Base-by-base conservation (phyloP, 2,113 vertebrate genomes). In the Calyptommatus sinebrachiatus region DNA sequence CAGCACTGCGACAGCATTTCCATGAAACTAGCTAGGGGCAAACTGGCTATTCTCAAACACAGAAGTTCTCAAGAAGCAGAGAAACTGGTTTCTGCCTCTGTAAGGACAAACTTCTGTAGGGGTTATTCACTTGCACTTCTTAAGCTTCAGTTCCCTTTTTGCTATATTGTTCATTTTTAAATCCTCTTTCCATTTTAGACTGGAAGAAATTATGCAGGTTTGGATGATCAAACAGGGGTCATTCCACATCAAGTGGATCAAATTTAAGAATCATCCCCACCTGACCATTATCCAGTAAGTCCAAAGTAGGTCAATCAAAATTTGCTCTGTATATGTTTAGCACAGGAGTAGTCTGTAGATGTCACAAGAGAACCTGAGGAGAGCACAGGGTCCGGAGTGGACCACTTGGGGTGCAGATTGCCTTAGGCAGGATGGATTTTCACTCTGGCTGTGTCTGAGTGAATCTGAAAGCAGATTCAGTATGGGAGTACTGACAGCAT, bases 1-100 rank as follows among this genome's bases (percentile, higher is more conserved):
- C n/a, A n/a, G 48, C 66, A 78, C 76, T 78, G 66, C 76, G 45
- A 66, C 48, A 78, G 31, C 22, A 20, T 70, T 69, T 77, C 76
- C 66, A 57, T 69, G 48, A 28, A 70, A 60, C 48, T 69, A 60
- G 48, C 76, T 78, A 21, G 10, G 24, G n/a, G 48, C 66, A 68
- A 68, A 68, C 46, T 9, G 28, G 10, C 28, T 68, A 31, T 26
- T 7, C 31, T 26, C 31, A 24, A 29, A 24, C 1, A 48, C 2
- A 77, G 46, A 53, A 35, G 10, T 57, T 77, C 48, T 69, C 14
- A 6, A 46, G 11, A 29, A 57, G 20, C 63, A 67, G 62, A 26
- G 46, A 68, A 26, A 48, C 29, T 57, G 46, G 45, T 22, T 48
- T 50, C 35, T 2, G 26, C 10, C 18, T 4, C 60, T 14, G 57